Evolutionary conservation across 2,113 vertebrate genomes (phyloP).

Genomic region (Murina feae): DNA sequence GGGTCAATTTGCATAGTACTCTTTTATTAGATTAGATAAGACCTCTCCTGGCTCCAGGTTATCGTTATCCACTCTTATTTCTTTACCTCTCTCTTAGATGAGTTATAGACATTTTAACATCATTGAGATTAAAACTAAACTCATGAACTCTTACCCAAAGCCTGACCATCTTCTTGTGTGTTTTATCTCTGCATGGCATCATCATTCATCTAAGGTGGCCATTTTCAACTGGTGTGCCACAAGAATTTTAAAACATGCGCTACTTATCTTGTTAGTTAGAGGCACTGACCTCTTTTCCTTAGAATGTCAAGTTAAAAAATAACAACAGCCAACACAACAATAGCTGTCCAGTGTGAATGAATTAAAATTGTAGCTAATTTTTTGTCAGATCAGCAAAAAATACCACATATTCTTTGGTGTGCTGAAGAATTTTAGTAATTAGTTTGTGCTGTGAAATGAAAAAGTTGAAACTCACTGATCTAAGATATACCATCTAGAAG

Average conservation of each 20-base stretch:
- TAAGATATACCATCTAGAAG: background rate
- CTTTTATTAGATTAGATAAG: no score
- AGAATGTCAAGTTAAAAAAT: background rate
- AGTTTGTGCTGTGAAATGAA: background rate
- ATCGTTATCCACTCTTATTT: background rate
- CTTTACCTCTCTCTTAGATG: background rate
- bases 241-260: background rate
- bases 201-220: background rate
- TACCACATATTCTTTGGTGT: background rate
- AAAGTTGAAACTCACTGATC: background rate
- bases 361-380: background rate
- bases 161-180: background rate
- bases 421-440: background rate
- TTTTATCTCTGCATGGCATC: background rate
- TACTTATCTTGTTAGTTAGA: background rate
- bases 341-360: background rate
- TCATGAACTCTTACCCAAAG: no score
- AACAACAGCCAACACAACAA: background rate
- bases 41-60: background rate
- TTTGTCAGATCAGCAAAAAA: background rate
- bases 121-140: background rate
- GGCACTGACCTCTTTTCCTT: background rate
- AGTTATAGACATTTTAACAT: slow-evolving; percentile 1
- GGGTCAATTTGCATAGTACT: no score
- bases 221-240: background rate